phyloP scores from a whole-genome alignment of 2,113 vertebrate species.

The Rafetus swinhoei region DNA sequence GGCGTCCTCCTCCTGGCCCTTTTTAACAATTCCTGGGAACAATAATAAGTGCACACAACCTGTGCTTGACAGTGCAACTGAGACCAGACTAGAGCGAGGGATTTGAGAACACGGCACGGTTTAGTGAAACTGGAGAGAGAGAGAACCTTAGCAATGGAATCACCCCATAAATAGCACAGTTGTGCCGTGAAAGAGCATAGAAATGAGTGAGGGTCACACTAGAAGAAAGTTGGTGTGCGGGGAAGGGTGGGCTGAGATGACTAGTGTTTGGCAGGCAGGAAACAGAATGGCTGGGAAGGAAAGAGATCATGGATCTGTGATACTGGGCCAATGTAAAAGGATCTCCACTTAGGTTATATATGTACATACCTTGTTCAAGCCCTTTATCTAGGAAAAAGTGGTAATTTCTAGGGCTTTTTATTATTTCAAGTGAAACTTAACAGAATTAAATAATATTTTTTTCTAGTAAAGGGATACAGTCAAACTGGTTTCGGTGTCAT shows the following conservation, averaged over 20 bases:
- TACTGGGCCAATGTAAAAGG: neutral
- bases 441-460: neutral
- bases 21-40: neutral
- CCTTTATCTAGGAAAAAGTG: neutral
- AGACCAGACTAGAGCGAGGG: neutral
- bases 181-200: neutral
- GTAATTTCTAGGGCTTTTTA: neutral
- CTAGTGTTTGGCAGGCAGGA: no score
- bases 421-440: neutral
- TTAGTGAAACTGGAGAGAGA: neutral
- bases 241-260: neutral
- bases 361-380: neutral
- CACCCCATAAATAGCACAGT: neutral
- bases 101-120: neutral
- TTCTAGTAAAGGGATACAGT: neutral
- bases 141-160: neutral
- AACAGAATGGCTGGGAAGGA: no score
- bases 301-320: rapidly evolving
- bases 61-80: neutral
- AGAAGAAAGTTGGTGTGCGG: neutral
- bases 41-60: neutral
- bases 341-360: neutral
- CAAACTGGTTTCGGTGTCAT: neutral
- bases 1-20: neutral
- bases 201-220: neutral